phyloP scores from a whole-genome alignment of 2,113 vertebrate genomes.

The Festucalex cinctus region DNA sequence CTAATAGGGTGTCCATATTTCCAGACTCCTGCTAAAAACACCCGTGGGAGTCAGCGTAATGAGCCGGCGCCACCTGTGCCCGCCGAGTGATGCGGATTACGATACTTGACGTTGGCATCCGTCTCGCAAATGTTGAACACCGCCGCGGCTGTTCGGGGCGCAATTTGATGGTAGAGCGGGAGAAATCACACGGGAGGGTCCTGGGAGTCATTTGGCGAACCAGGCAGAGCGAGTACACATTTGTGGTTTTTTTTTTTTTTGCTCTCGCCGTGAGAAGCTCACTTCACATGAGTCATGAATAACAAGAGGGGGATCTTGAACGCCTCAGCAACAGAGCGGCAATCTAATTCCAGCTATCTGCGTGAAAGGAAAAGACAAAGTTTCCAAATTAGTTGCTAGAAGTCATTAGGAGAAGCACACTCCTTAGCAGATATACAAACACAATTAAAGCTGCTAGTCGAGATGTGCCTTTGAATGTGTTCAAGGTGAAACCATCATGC shows the following conservation, averaged over 20 bases:
- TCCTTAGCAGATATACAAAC: not conserved
- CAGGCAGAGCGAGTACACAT: not conserved
- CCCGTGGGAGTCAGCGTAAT: conserved; percentile 44
- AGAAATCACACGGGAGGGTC: not conserved
- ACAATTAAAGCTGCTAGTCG: not conserved
- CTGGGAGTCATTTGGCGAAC: not conserved
- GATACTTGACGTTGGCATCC: conserved; percentile 21
- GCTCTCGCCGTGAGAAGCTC: not conserved
- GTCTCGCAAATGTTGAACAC: not conserved
- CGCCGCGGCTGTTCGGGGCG: not conserved
- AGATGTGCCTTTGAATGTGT: not conserved
- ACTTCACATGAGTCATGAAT: conserved; percentile 1
- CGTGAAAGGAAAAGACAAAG: not conserved
- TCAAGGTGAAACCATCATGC: not conserved
- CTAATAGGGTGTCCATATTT: conserved; percentile 38
- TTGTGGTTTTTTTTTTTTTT: not conserved
- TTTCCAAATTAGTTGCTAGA: not conserved
- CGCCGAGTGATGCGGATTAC: conserved; percentile 11
- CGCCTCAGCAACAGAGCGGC: not conserved
- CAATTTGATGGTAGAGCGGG: conserved; percentile 1
- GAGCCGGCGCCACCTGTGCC: conserved; percentile 51
- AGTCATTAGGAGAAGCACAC: not conserved
- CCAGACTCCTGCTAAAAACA: conserved; percentile 23
- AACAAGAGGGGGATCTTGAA: not conserved
- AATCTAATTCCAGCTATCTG: conserved; percentile 1